These are phyloP conservation scores for Thyatira batis DNA, from an alignment of 2,888 invertebrate genomes.

Conservation along the genomic window DNA sequence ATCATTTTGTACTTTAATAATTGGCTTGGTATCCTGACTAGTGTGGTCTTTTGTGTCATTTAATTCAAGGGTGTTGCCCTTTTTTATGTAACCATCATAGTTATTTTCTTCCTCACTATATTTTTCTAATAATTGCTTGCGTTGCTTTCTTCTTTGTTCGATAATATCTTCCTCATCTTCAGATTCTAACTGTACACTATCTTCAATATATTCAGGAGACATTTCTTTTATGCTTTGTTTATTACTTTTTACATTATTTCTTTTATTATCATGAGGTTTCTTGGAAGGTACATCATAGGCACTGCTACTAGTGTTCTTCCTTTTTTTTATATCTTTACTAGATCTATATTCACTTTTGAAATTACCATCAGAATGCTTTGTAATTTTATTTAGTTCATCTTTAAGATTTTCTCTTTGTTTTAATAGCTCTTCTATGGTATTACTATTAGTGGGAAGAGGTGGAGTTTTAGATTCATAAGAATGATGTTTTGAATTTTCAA, in stretches of 20 bases:
- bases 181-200: conserved; percentile 84
- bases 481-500: conserved; percentile 34
- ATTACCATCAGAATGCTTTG: conserved; percentile 36
- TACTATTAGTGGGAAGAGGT: conserved; percentile 54
- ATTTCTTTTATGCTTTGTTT: conserved; percentile 29
- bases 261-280: conserved; percentile 23
- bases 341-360: conserved; percentile 24
- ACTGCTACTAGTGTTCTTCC: conserved; percentile 35
- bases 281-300: conserved; percentile 27
- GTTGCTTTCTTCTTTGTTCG: conserved; percentile 91
- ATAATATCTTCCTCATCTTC: conserved; percentile 96
- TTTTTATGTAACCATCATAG: conserved; percentile 21
- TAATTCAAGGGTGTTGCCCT: conserved; percentile 20
- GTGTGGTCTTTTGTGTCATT: conserved; percentile 25
- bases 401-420: conserved; percentile 61
- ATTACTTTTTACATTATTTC: conserved; percentile 25
- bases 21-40: conserved; percentile 59
- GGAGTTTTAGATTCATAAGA: conserved; percentile 62
- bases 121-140: conserved; percentile 91
- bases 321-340: conserved; percentile 37
- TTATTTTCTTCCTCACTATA: conserved; percentile 33
- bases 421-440: conserved; percentile 62
- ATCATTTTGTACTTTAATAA: conserved; percentile 84
- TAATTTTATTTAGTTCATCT: conserved; percentile 57
- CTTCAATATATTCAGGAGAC: conserved; percentile 81